Base-by-base conservation (phyloP, 2,888 invertebrate species). In the Liodrosophila aerea region DNA sequence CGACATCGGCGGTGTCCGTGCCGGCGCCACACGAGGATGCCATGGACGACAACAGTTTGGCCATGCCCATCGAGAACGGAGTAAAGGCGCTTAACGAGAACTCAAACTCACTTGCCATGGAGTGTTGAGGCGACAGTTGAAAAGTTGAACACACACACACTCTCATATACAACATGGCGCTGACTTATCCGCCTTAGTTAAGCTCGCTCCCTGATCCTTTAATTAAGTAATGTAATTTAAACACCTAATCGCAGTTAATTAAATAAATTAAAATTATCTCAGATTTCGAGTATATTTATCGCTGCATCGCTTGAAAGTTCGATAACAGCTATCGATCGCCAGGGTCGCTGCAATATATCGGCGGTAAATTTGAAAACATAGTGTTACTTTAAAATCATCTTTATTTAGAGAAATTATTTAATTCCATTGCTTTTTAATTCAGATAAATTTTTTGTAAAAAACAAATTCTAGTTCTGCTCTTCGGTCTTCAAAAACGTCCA, bases 21-120 rank as follows among this genome's bases (percentile, higher is more conserved):
- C 33, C 45, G 4, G 52, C n/a, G 1, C 75, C 61, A 16, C 75
- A 77, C 8, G 88, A 87, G 11, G 81, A 84, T 4, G 59, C 69
- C 31, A 85, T 84, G 45, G 90, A 90, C 65, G 89, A 90, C 15
- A 90, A 89, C 52, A 89, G 88, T 59, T 76, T 90, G 67, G 88
- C 83, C 22, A 85, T 90, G 77, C 88, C 88, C 2, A 71, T 85
- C 8, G 89, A 88, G 54, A 89, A 88, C 63, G 87, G 89, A 3
- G 86, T 88, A 2, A 74, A 73, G 36, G 85, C 88, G 43, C 73
- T 89, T 12, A 90, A 90, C 56, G 90, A 90, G 52, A 90, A 90
- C 60, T 90, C 90, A 29, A 90, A 90, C 76, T 90, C 90, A 0
- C 74, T 90, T 31, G 90, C 90, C 59, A 90, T 90, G 90, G 90